phyloP scores from a whole-genome alignment of 2,888 invertebrate species.

The Cheilosia scutellata region DNA sequence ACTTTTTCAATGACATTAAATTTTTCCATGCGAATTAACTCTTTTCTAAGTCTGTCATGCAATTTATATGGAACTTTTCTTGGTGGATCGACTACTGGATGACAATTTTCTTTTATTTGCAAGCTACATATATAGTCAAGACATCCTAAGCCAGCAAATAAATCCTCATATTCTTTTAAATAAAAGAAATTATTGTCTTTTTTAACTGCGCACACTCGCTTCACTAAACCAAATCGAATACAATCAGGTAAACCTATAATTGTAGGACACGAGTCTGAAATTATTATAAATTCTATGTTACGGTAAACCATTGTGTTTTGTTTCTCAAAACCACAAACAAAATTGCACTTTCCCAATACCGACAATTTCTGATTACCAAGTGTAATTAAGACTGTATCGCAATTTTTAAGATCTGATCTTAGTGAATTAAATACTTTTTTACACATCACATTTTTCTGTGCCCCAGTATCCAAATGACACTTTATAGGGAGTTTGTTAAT shows the following conservation, averaged over 20 bases:
- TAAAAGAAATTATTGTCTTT: too few species aligned
- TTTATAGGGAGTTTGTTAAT: slow-evolving; percentile 5
- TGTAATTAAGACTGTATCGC: slow-evolving; percentile 7
- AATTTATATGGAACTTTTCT: slow-evolving; percentile 11
- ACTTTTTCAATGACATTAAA: slow-evolving; percentile 16
- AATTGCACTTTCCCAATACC: slow-evolving; percentile 13
- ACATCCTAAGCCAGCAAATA: slow-evolving; percentile 14
- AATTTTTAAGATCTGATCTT: slow-evolving; percentile 3
- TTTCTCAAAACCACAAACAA: slow-evolving; percentile 4
- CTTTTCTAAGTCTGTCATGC: not conserved
- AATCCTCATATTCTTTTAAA: not conserved
- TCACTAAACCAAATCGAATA: slow-evolving; percentile 18
- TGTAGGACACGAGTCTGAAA: slow-evolving; percentile 8
- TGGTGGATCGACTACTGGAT: too few species aligned
- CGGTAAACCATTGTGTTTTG: not conserved
- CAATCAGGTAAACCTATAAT: slow-evolving; percentile 21
- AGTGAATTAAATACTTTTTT: slow-evolving; percentile 7
- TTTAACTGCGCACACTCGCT: slow-evolving; percentile 2
- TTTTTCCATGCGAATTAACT: slow-evolving; percentile 4
- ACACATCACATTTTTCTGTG: slow-evolving; percentile 8
- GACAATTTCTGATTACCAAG: slow-evolving; percentile 10
- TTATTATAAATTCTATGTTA: slow-evolving; percentile 9
- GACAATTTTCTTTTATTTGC: too few species aligned
- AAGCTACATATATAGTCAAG: slow-evolving; percentile 12
- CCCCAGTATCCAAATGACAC: not conserved